These are phyloP conservation scores for Eupithecia abbreviata DNA, from an alignment of 2,888 invertebrate genomes.

Conservation along the genomic window DNA sequence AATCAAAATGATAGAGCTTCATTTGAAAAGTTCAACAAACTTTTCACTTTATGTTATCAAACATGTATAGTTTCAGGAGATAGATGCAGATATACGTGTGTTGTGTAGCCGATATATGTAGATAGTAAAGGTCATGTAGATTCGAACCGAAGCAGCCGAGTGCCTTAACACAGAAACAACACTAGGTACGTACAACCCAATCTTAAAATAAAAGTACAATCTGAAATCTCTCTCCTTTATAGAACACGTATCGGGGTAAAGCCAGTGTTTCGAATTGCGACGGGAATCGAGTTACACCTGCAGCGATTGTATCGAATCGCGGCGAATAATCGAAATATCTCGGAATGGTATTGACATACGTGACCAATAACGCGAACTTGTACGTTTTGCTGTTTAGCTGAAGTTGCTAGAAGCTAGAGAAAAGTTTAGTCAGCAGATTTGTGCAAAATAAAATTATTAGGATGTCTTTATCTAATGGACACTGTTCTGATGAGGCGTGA, in stretches of 20 bases:
- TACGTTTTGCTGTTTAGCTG: conserved; percentile 6
- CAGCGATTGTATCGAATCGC: conserved; percentile 34
- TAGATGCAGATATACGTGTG: no score
- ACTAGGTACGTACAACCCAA: not conserved
- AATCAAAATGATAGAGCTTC: not conserved
- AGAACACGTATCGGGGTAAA: conserved; percentile 20
- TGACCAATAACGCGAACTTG: conserved; percentile 35
- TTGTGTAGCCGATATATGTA: no score
- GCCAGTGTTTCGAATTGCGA: conserved; percentile 19
- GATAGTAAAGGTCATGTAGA: not conserved
- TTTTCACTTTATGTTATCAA: not conserved
- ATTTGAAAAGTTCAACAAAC: not conserved
- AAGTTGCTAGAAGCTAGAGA: not conserved
- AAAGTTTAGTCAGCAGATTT: not conserved
- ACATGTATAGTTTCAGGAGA: not conserved
- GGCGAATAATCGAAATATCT: conserved; percentile 36
- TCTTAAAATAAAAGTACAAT: conserved; percentile 25
- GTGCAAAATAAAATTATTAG: not conserved
- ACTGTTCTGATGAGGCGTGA: no score
- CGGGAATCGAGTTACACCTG: conserved; percentile 34
- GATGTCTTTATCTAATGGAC: not conserved
- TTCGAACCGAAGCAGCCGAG: not conserved
- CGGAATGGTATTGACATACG: conserved; percentile 38
- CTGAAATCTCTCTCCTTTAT: conserved; percentile 29
- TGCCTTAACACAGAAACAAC: not conserved